Conservation (phyloP, 2,113 vertebrate genomes). For the Turnix velox region DNA sequence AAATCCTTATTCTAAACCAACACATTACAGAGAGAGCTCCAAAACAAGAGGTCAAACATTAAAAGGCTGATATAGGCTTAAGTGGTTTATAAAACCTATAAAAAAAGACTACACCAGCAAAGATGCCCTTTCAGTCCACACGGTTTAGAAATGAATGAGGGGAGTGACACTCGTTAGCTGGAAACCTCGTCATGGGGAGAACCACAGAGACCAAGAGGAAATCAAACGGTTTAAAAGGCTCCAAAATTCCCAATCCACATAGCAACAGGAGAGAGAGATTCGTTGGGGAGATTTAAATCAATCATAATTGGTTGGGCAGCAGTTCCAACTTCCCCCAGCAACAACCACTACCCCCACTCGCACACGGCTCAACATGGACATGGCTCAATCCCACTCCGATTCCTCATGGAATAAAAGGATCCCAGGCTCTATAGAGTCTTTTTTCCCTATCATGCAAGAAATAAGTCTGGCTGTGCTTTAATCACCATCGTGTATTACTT, state of each 20-base stretch:
- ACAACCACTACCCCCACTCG: constrained; percentile 48
- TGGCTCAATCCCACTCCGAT: constrained; percentile 58
- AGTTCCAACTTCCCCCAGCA: constrained; percentile 53
- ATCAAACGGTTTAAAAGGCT: constrained; percentile 70
- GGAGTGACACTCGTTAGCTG: constrained; percentile 66
- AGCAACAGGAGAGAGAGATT: constrained; percentile 63
- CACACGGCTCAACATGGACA: constrained; percentile 49
- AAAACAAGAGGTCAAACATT: constrained; percentile 70
- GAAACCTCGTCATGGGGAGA: constrained; percentile 69
- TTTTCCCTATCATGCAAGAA: constrained; percentile 72
- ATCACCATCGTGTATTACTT: constrained; percentile 66
- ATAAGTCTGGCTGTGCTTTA: constrained; percentile 71
- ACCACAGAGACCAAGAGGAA: constrained; percentile 69
- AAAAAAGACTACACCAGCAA: constrained; percentile 79
- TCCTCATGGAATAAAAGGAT: constrained; percentile 68
- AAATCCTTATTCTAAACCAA: constrained; percentile 63
- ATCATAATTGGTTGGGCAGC: constrained; percentile 56
- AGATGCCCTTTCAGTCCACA: constrained; percentile 64
- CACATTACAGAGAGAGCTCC: constrained; percentile 64
- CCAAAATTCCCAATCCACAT: constrained; percentile 64
- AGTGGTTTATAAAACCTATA: constrained; percentile 86
- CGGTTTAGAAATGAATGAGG: constrained; percentile 67
- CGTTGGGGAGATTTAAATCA: constrained; percentile 60
- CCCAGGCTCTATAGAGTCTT: constrained; percentile 58
- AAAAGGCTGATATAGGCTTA: constrained; percentile 78